Conservation (phyloP, 2,797 vertebrate species). For the Clarias platycephalus region DNA sequence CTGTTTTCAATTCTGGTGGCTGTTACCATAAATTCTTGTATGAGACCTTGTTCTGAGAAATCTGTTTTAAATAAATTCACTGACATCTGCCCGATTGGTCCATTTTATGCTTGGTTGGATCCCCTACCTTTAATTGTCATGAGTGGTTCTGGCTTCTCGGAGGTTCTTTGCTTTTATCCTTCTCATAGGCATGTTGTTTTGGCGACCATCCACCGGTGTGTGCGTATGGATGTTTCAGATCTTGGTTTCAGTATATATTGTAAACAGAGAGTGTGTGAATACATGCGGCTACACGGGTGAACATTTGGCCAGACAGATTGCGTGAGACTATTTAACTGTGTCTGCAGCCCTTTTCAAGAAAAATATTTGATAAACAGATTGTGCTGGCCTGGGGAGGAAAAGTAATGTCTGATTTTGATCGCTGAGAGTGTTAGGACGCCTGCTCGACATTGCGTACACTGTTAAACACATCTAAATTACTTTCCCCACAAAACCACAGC, state of each 20-base stretch:
- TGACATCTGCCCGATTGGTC: conserved; percentile 56
- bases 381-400: conserved; percentile 57
- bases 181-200: conserved; percentile 52
- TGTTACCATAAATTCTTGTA: conserved; percentile 51
- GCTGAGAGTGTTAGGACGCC: conserved; percentile 63
- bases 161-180: conserved; percentile 41
- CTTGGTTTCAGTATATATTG: conserved; percentile 38
- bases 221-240: conserved; percentile 44
- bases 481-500: conserved; percentile 71
- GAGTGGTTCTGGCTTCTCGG: conserved; percentile 57
- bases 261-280: conserved; percentile 52
- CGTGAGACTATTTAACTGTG: conserved; percentile 66
- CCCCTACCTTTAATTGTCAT: conserved; percentile 57
- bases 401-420: conserved; percentile 62
- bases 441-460: conserved; percentile 66
- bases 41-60: conserved; percentile 49
- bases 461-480: conserved; percentile 69
- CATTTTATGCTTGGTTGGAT: conserved; percentile 55
- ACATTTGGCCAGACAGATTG: conserved; percentile 63
- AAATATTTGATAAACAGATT: conserved; percentile 75
- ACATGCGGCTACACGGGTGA: conserved; percentile 52
- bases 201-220: conserved; percentile 48
- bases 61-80: conserved; percentile 67
- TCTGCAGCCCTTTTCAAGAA: conserved; percentile 68
- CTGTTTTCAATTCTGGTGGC: conserved; percentile 58